Evolutionary conservation across 2,797 vertebrate species (phyloP), one percentile per base, ranked within the genome.

Genomic region (Allobates femoralis): DNA sequence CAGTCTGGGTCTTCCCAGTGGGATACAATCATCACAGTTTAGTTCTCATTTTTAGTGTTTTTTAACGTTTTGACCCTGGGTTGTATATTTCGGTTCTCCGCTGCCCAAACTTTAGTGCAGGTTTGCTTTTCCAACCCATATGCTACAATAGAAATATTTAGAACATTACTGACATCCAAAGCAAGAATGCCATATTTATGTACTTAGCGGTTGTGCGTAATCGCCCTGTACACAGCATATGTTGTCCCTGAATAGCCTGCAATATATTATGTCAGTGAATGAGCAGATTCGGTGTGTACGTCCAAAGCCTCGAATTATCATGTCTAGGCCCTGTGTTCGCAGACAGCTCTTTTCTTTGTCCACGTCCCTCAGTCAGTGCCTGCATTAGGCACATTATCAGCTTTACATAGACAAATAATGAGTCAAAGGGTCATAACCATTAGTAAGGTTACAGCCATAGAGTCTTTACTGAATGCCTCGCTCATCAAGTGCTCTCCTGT

Each of bases 351-450:
- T 62, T 23, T 73, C 67, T 73, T 10, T 60, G 34, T 41, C 81
- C 37, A 12, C 37, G n/a, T 5, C 41, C 51, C 60, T 73, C 53
- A 60, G 34, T 46, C 28, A 73, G 66, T 56, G 69, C 28, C 26
- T 62, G 28, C 56, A 83, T 28, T 41, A 56, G 21, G 26, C 32
- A 50, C n/a, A 83, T 83, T 83, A 62, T 41, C 15, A 60, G 81
- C 34, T 74, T 46, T 60, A 11, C 69, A 75, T 46, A 74, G 55
- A 75, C 69, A 74, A 60, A 62, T 60, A 28, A 19, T 21, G 6
- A 69, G 81, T 75, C 55, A 83, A 21, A 50, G 55, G 67, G 81
- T 83, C 81, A 83, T 8, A 56, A 28, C 51, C 51, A 78, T 55
- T 55, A 78, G 77, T 62, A 26, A 79, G 55, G 71, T 74, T 50